These are phyloP conservation scores for Callyntrura guangdongensis DNA, from an alignment of 2,888 invertebrate species.

Conservation along the genomic window DNA sequence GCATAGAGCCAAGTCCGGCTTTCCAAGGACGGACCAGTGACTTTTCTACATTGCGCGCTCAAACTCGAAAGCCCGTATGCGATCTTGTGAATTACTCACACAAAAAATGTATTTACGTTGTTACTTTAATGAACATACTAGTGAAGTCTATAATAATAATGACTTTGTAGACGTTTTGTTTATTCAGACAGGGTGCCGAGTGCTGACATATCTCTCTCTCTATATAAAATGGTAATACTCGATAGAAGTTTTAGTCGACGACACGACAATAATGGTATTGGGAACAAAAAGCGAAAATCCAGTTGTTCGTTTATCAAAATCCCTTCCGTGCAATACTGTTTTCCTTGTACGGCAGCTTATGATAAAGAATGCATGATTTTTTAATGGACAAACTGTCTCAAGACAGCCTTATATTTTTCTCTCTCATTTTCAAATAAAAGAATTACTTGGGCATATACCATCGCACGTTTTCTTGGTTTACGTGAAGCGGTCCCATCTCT, in stretches of 20 bases:
- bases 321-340: not conserved
- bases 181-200: not conserved
- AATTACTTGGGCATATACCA: not conserved
- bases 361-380: constrained; percentile 21
- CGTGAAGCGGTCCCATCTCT: not conserved
- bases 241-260: not conserved
- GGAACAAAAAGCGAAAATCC: constrained; percentile 13
- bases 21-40: not conserved
- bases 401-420: constrained; percentile 2
- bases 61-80: not conserved
- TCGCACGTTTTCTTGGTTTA: not conserved
- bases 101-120: constrained; percentile 6
- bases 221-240: not conserved
- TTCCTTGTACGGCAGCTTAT: not conserved
- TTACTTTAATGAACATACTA: constrained; percentile 21
- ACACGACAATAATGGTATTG: not conserved
- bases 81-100: not conserved
- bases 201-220: not conserved
- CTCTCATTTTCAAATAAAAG: not conserved
- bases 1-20: not conserved
- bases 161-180: not conserved
- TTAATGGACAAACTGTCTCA: constrained; percentile 21
- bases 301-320: not conserved
- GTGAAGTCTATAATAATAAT: not conserved
- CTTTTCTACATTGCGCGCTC: not conserved